Conservation (phyloP, 2,888 invertebrate genomes). For the Eumerus sabulonum region DNA sequence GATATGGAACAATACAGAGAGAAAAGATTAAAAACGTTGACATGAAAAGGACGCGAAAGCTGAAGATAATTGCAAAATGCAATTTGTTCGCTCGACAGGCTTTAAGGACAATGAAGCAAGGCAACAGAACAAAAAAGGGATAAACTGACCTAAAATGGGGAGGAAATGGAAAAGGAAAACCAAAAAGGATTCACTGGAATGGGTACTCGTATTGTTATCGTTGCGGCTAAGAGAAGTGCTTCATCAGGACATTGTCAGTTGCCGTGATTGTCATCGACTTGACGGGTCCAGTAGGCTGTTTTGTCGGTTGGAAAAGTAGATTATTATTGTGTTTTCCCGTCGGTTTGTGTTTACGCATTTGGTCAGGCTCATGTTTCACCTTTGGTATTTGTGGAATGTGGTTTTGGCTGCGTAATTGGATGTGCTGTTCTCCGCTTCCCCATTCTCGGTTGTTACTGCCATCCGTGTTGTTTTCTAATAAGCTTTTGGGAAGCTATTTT, state of each 20-base stretch:
- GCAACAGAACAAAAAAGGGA: no score
- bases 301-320: neutral
- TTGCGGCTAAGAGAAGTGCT: conserved; percentile 15
- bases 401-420: conserved; percentile 27
- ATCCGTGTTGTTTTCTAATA: no score
- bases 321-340: conserved; percentile 29
- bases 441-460: neutral
- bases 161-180: conserved; percentile 2
- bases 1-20: neutral
- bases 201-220: neutral
- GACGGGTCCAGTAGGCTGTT: neutral
- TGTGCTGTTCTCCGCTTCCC: conserved; percentile 2
- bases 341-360: conserved; percentile 17
- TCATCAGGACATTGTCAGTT: conserved; percentile 12
- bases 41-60: conserved; percentile 30
- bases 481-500: conserved; percentile 8
- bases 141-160: no score
- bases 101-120: neutral
- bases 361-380: conserved; percentile 22
- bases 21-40: conserved; percentile 3
- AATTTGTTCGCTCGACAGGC: conserved; percentile 46
- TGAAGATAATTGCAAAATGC: conserved; percentile 45
- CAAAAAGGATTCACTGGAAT: conserved; percentile 24
- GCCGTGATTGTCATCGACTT: neutral
- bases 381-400: conserved; percentile 14